A percentile compares a stretch with the other conserved stretches of the same genome.
Conservation (phyloP, 2,888 invertebrate genomes). For the Eristalinus aeneus region DNA sequence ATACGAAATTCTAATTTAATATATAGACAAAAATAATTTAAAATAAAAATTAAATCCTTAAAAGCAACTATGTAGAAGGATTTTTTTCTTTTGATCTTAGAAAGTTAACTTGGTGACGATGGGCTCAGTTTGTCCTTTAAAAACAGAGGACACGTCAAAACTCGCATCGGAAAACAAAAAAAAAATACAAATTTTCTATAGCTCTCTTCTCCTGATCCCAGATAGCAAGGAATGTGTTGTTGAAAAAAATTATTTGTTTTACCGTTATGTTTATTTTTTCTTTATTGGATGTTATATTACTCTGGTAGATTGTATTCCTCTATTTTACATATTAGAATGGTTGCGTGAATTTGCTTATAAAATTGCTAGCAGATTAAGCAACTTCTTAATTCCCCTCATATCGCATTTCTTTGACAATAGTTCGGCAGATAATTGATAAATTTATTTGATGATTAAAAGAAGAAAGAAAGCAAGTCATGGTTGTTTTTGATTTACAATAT, state of each 20-base stretch:
- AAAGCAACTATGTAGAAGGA: constrained; percentile 20
- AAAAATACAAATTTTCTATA: constrained; percentile 73
- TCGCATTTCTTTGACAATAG: constrained; percentile 29
- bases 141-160: constrained; percentile 24
- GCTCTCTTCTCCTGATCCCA: constrained; percentile 81
- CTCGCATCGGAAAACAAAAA: constrained; percentile 42
- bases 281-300: not conserved
- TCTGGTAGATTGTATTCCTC: not conserved
- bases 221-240: constrained; percentile 78
- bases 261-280: not conserved
- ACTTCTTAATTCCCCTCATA: constrained; percentile 6
- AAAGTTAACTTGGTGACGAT: not conserved
- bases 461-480: constrained; percentile 51
- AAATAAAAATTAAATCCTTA: constrained; percentile 28
- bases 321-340: not conserved
- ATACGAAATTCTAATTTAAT: constrained; percentile 39
- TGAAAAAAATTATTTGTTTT: constrained; percentile 57
- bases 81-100: constrained; percentile 9
- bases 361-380: constrained; percentile 35
- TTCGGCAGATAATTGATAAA: constrained; percentile 8
- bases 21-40: constrained; percentile 37
- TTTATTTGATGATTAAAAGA: constrained; percentile 35
- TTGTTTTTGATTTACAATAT: constrained; percentile 36
- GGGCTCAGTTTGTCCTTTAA: constrained; percentile 2
- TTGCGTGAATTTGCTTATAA: constrained; percentile 44